Evolutionary conservation across 2,888 invertebrate species (phyloP).

Genomic region (Lithophane socia): DNA sequence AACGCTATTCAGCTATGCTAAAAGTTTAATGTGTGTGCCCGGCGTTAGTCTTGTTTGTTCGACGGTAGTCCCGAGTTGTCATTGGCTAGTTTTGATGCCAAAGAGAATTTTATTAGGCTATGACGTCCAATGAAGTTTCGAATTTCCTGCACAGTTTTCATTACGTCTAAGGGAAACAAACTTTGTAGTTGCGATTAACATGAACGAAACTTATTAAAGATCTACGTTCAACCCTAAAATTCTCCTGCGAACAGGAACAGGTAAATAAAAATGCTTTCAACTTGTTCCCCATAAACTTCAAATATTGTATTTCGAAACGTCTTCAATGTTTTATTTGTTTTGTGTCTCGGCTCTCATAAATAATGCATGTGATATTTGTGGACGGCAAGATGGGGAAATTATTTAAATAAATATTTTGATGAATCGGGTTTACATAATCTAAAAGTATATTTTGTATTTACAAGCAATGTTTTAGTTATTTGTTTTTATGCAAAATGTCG

Average conservation of each 20-base stretch:
- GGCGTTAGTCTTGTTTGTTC: slow-evolving; percentile 33
- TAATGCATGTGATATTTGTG: slow-evolving; percentile 49
- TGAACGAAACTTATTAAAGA: not conserved
- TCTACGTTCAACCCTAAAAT: slow-evolving; percentile 4
- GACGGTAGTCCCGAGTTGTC: slow-evolving; percentile 11
- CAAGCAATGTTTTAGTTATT: not conserved
- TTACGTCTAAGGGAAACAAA: slow-evolving; percentile 4
- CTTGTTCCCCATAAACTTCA: slow-evolving; percentile 44
- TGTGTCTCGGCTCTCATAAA: slow-evolving; percentile 44
- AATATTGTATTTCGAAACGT: slow-evolving; percentile 42
- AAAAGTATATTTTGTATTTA: slow-evolving; percentile 12
- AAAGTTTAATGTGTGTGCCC: slow-evolving; percentile 44
- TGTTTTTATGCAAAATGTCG: not conserved
- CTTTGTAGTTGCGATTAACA: not conserved
- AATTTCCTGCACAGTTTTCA: not conserved
- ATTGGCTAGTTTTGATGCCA: slow-evolving; percentile 47
- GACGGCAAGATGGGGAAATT: slow-evolving; percentile 41
- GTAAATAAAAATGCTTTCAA: slow-evolving; percentile 43
- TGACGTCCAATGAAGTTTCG: slow-evolving; percentile 19
- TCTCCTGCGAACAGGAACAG: slow-evolving; percentile 2
- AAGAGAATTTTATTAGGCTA: slow-evolving; percentile 49
- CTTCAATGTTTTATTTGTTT: slow-evolving; percentile 57
- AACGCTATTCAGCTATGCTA: slow-evolving; percentile 44
- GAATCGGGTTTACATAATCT: slow-evolving; percentile 29
- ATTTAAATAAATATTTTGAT: slow-evolving; percentile 47